Evolutionary conservation across 2,113 vertebrate species (phyloP).

Genomic region (Notarius quadriscutis): DNA sequence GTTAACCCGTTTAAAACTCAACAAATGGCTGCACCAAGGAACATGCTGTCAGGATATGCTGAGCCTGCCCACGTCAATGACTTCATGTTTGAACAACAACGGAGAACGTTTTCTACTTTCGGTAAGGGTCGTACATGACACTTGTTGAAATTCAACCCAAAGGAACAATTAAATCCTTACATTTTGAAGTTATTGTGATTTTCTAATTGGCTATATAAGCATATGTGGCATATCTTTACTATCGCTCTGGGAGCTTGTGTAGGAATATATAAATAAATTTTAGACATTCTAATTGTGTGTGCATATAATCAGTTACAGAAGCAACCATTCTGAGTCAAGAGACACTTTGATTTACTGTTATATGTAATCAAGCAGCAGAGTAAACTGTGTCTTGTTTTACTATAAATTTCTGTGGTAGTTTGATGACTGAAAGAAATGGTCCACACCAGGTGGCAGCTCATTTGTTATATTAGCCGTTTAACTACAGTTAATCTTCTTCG

Average conservation of each 20-base stretch:
- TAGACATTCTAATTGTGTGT: neutral
- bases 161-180: neutral
- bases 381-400: too few relatives aligned
- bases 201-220: neutral
- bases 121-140: slow-evolving; percentile 67
- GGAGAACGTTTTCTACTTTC: slow-evolving; percentile 93
- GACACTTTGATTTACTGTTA: neutral
- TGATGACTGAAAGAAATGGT: neutral
- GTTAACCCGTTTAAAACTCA: slow-evolving; percentile 90
- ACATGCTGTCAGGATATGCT: slow-evolving; percentile 96
- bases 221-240: neutral
- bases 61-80: slow-evolving; percentile 97
- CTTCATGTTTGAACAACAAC: slow-evolving; percentile 98
- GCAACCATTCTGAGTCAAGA: neutral
- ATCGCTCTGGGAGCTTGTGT: neutral
- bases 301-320: neutral
- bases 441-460: too few relatives aligned
- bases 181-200: neutral
- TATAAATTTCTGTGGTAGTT: too few relatives aligned
- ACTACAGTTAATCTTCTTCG: too few relatives aligned
- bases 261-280: neutral
- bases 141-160: neutral
- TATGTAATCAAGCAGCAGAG: too few relatives aligned
- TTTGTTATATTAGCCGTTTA: too few relatives aligned
- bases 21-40: slow-evolving; percentile 95